phyloP scores from a whole-genome alignment of 1,140 invertebrate species.

The Akabosia matsudoensis region DNA sequence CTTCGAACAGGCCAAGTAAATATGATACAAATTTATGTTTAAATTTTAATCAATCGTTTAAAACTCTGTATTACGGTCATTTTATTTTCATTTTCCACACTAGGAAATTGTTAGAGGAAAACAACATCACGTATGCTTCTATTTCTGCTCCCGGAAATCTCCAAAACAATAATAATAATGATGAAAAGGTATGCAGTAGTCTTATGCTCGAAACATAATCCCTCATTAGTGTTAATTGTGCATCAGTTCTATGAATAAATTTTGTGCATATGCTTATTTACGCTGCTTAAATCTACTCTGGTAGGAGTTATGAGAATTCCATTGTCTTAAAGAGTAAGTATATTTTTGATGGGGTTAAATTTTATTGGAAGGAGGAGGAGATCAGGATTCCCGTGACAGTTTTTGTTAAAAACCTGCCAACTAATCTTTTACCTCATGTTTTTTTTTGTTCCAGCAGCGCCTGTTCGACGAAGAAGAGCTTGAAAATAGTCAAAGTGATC shows the following conservation, averaged over 20 bases:
- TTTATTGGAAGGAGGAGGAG: too few relatives aligned
- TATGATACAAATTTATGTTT: neutral
- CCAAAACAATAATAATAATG: slow-evolving; percentile 37
- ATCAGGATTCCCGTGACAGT: neutral
- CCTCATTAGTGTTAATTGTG: neutral
- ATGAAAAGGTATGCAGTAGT: slow-evolving; percentile 26
- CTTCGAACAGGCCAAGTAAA: neutral
- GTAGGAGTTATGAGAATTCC: slow-evolving; percentile 16
- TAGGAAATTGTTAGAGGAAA: slow-evolving; percentile 27
- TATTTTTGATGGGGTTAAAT: neutral
- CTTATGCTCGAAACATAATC: too few relatives aligned
- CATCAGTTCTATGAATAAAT: neutral
- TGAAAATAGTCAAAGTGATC: slow-evolving; percentile 7
- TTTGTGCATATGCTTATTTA: neutral
- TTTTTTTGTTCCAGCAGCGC: neutral
- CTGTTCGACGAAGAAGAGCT: slow-evolving; percentile 4
- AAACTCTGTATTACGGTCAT: slow-evolving; percentile 9
- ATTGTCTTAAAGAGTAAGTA: neutral
- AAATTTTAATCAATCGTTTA: neutral
- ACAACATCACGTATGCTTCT: slow-evolving; percentile 3
- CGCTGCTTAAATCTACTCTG: neutral
- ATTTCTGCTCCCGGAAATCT: neutral
- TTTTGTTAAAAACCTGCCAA: neutral
- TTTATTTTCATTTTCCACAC: neutral
- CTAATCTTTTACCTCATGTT: neutral